Evolutionary conservation across 2,797 vertebrate species (phyloP).

Genomic region (Staurois parvus): DNA sequence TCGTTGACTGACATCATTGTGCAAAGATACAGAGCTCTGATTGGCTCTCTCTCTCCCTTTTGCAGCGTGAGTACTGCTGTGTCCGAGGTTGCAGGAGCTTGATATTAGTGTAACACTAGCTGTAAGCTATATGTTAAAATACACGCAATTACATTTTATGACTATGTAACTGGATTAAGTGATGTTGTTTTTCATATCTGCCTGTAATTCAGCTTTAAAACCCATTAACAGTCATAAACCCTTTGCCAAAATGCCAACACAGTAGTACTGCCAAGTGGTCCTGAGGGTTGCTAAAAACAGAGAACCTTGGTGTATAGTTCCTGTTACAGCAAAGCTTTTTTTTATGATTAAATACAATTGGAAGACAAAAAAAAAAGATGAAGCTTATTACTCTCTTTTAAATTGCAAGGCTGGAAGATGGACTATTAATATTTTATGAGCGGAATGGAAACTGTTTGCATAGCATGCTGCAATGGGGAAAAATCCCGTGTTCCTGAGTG

Average conservation of each 20-base stretch:
- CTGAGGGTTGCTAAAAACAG: not conserved
- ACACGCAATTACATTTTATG: not conserved
- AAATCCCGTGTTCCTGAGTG: constrained; percentile 45
- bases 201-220: not conserved
- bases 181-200: not conserved
- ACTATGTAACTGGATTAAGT: not conserved
- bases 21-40: too few species aligned
- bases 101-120: too few species aligned
- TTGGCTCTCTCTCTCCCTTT: too few species aligned
- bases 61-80: too few species aligned
- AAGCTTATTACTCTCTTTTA: constrained; percentile 26
- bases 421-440: constrained; percentile 52
- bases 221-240: not conserved
- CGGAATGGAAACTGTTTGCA: constrained; percentile 40
- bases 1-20: too few species aligned
- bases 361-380: not conserved
- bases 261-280: constrained; percentile 2
- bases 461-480: constrained; percentile 43
- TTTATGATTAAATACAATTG: constrained; percentile 46
- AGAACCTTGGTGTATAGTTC: constrained; percentile 17
- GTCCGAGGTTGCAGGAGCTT: too few species aligned
- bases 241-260: not conserved
- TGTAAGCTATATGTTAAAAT: too few species aligned
- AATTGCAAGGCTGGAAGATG: constrained; percentile 20
- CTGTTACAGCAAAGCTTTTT: constrained; percentile 35